phyloP scores from a whole-genome alignment of 2,113 vertebrate genomes.

The Abramis brama region DNA sequence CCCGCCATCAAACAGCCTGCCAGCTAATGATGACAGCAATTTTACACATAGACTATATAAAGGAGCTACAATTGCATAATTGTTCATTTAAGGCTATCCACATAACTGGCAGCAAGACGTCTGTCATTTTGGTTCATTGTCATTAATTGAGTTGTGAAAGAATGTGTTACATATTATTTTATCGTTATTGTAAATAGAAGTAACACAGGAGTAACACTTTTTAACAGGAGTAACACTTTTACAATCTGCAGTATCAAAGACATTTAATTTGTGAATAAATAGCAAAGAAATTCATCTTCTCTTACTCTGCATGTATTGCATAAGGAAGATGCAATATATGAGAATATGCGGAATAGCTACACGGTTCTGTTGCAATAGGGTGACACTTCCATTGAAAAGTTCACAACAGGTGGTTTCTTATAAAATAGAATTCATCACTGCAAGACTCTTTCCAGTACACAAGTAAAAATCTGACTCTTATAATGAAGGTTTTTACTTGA shows the following conservation, averaged over 20 bases:
- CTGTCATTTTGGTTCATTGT: background rate
- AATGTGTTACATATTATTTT: background rate
- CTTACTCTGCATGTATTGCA: background rate
- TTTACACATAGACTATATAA: background rate
- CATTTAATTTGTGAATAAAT: constrained; percentile 6
- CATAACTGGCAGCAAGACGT: background rate
- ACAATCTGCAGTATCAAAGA: background rate
- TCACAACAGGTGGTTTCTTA: constrained; percentile 45
- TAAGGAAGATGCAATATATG: background rate
- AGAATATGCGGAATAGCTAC: background rate
- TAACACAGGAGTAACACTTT: background rate
- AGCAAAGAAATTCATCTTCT: background rate
- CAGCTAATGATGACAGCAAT: constrained; percentile 87
- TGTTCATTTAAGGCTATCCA: constrained; percentile 34
- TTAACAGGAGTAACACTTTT: background rate
- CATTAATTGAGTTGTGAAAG: background rate
- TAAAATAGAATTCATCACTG: constrained; percentile 1
- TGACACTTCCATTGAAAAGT: constrained; percentile 18
- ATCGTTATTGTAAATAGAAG: background rate
- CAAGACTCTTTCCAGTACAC: constrained; percentile 32
- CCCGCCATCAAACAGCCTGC: constrained; percentile 82
- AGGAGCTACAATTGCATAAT: background rate
- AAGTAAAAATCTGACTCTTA: constrained; percentile 68
- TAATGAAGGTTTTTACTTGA: constrained; percentile 62
- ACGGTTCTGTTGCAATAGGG: constrained; percentile 2